Evolutionary conservation across 2,888 invertebrate species (phyloP).

Genomic region (Anodontia alba): DNA sequence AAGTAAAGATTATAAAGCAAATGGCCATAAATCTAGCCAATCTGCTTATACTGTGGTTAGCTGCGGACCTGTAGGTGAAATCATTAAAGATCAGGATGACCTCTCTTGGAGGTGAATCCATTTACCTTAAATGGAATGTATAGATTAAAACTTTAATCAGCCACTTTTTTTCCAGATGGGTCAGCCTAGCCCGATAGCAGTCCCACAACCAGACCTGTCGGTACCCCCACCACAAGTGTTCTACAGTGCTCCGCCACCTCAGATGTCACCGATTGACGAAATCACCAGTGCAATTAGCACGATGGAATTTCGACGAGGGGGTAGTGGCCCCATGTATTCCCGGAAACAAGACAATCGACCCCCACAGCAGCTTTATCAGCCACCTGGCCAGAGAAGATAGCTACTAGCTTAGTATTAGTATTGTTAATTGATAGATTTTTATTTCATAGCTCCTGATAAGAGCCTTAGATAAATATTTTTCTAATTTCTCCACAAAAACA

Average conservation of each 20-base stretch:
- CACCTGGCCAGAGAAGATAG: constrained; percentile 64
- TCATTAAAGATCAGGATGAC: too few species aligned
- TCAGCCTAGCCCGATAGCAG: constrained; percentile 10
- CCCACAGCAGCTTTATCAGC: constrained; percentile 68
- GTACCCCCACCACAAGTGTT: constrained; percentile 60
- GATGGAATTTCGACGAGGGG: constrained; percentile 77
- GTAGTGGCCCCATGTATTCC: constrained; percentile 61
- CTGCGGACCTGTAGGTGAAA: too few species aligned
- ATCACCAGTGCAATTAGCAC: constrained; percentile 58
- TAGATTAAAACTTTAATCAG: too few species aligned
- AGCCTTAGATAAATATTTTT: too few species aligned
- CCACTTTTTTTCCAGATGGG: constrained; percentile 5
- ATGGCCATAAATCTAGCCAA: too few species aligned
- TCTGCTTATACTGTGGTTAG: too few species aligned
- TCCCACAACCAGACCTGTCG: constrained; percentile 43
- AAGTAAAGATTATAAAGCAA: too few species aligned
- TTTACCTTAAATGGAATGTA: too few species aligned
- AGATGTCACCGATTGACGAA: constrained; percentile 39
- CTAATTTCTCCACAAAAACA: too few species aligned
- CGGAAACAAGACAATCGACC: constrained; percentile 86
- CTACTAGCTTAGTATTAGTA: background rate
- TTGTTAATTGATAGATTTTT: background rate
- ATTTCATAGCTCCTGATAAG: too few species aligned
- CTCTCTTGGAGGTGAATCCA: too few species aligned
- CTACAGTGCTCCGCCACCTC: constrained; percentile 51